Conservation (phyloP, 2,113 vertebrate species). For the Chrysochloris asiatica region DNA sequence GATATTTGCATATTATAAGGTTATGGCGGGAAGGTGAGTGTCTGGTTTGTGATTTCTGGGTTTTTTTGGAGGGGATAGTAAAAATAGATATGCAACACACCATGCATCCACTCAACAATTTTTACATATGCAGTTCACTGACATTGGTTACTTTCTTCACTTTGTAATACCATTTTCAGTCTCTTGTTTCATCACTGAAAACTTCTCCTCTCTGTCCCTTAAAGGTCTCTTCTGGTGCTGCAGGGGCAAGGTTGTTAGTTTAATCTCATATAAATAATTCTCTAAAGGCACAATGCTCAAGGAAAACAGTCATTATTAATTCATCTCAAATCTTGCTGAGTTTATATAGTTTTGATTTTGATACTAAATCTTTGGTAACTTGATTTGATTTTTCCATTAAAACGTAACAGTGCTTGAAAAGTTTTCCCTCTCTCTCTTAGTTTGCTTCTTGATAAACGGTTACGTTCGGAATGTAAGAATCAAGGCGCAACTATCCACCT, state of each 20-base stretch:
- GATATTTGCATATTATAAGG: conserved; percentile 93
- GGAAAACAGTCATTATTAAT: not conserved
- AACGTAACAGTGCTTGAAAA: not conserved
- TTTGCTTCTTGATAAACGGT: conserved; percentile 91
- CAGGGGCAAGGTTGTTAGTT: not conserved
- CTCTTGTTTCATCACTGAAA: not conserved
- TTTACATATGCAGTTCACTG: not conserved
- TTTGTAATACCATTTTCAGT: not conserved
- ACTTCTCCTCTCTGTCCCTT: not conserved
- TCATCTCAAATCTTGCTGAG: not conserved
- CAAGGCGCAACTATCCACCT: conserved; percentile 90
- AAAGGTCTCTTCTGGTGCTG: not conserved
- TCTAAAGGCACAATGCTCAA: not conserved
- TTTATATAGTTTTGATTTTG: not conserved
- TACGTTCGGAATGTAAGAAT: conserved; percentile 92
- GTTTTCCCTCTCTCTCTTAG: conserved; percentile 68
- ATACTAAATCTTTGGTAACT: not conserved
- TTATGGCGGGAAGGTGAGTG: conserved; percentile 91
- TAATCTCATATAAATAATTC: not conserved
- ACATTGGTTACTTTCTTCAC: not conserved
- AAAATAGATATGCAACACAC: not conserved
- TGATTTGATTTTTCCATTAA: not conserved
- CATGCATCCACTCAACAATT: not conserved
- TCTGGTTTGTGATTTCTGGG: not conserved
- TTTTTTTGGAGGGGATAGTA: not conserved